These are phyloP conservation scores for Halocynthia aurantium DNA, from an alignment of 23 tunicate genomes.

Conservation along the genomic window DNA sequence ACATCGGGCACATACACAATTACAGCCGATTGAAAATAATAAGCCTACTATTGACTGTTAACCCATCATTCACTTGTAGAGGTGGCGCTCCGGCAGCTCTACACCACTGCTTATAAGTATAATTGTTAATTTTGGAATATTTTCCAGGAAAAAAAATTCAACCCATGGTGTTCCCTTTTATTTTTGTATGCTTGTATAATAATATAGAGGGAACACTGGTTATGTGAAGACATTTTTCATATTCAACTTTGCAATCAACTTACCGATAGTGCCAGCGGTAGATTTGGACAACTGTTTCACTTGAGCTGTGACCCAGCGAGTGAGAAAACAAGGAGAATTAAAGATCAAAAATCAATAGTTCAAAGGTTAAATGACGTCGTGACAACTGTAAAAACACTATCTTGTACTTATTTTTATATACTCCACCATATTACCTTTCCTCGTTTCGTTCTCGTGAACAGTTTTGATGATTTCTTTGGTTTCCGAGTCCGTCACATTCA, in stretches of 20 bases:
- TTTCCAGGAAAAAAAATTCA: too few species aligned
- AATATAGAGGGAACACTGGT: too few species aligned
- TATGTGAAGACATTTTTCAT: neutral
- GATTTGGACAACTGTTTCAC: neutral
- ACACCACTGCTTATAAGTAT: too few species aligned
- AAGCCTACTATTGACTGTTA: too few species aligned
- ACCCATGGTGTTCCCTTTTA: too few species aligned
- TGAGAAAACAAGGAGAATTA: neutral
- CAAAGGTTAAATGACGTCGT: too few species aligned
- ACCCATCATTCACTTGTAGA: too few species aligned
- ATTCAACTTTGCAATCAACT: neutral
- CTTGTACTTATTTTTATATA: neutral
- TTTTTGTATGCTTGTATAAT: too few species aligned
- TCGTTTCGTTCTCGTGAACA: constrained; percentile 9
- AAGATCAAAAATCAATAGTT: neutral
- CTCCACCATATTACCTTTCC: neutral
- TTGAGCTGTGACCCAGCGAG: neutral
- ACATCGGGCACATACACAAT: too few species aligned
- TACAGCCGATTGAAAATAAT: too few species aligned
- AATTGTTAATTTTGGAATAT: too few species aligned
- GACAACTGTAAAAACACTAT: neutral
- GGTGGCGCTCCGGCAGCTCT: too few species aligned
- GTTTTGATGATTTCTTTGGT: constrained; percentile 14
- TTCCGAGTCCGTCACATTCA: constrained; percentile 56
- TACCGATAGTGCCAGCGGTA: neutral